Conservation (phyloP, 2,113 vertebrate species). For the Xenopus laevis region DNA sequence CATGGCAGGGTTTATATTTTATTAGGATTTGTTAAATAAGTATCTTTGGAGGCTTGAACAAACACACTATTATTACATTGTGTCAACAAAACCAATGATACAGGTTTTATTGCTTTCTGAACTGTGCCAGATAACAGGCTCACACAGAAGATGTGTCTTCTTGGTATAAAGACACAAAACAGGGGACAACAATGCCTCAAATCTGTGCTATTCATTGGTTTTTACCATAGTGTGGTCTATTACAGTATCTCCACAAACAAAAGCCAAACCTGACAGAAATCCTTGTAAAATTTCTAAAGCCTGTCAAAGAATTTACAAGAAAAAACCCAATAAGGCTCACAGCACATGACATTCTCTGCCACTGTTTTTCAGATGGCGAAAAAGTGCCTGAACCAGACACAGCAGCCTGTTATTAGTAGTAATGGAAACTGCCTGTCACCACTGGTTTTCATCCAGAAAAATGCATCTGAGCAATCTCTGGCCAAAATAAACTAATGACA, state of each 20-base stretch:
- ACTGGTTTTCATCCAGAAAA: no score
- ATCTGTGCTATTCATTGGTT: background rate
- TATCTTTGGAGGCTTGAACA: no score
- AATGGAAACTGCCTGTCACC: no score
- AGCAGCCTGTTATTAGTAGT: no score
- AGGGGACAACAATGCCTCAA: background rate
- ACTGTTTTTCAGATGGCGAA: no score
- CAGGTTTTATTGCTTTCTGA: slow-evolving; percentile 5
- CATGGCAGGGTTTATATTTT: no score
- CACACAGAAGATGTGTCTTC: background rate
- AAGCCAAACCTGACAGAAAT: slow-evolving; percentile 47
- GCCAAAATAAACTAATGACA: no score
- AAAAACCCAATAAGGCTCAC: no score
- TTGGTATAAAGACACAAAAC: background rate
- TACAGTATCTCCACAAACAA: slow-evolving; percentile 49
- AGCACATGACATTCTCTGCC: no score
- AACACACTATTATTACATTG: background rate
- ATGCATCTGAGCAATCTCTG: no score
- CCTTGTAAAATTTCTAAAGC: background rate
- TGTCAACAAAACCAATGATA: background rate
- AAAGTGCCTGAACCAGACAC: no score
- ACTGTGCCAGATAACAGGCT: background rate
- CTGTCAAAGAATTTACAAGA: background rate
- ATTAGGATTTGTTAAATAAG: no score
- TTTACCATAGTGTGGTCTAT: slow-evolving; percentile 29